Evolutionary conservation across 2,113 vertebrate species (phyloP), one percentile per base, ranked within the genome.

Genomic region (Atlantisia rogersi): DNA sequence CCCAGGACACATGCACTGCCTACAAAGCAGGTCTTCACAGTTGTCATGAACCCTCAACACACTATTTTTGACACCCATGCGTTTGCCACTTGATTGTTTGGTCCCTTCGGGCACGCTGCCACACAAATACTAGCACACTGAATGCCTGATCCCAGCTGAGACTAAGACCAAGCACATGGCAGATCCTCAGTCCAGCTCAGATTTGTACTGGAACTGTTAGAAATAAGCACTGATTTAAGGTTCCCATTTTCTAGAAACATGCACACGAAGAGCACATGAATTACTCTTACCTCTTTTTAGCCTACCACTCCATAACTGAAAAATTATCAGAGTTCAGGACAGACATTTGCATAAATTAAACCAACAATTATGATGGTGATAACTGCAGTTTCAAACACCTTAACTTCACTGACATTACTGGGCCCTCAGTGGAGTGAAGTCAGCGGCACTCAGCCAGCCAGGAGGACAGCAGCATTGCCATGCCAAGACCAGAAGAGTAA

Each of bases 331-430:
- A 73, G 37, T 69, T 71, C 70, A 44, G 44, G 31, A 69, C 1
- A 74, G 31, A 70, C 12, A 86, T 88, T 78, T 74, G 64, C 64
- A 39, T 75, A 90, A 91, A 26, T 65, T 93, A 92, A 93, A 88
- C 21, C 68, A 93, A 91, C 60, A 91, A 55, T 74, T 82, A 92
- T 4, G 52, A 69, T 32, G 39, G 55, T 55, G 37, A 84, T 53
- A 91, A 91, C 40, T 1, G 3, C 40, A 52, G 58, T 37, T 90
- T 80, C 39, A 91, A 93, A 86, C 58, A 56, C 71, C 52, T 86
- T 75, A 83, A 60, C 60, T 68, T 68, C 52, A 29, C 35, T 60
- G 79, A 48, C 73, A 84, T 62, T 40, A 53, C 84, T 65, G 22
- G 37, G 44, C 86, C 77, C 83, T 82, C 83, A 46, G 5, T 11